Base-by-base conservation (phyloP, 2,797 vertebrate genomes). In the Tympanoctomys barrerae region DNA sequence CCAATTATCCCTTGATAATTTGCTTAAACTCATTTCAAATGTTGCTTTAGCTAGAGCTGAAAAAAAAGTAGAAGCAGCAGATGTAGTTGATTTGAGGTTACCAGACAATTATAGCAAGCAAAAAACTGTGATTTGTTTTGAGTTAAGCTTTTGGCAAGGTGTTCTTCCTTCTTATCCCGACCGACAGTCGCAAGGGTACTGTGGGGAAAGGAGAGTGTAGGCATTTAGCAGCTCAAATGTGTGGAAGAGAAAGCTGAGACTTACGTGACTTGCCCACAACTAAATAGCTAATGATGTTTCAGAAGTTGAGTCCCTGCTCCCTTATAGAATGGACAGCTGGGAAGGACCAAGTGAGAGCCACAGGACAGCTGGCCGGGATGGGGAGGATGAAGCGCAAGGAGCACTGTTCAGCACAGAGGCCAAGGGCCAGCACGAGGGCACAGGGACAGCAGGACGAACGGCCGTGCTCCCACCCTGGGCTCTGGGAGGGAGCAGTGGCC, bases 1-100 rank as follows among this genome's bases (percentile, higher is more conserved):
- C 16, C 64, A 95, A 83, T 8, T 92, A 61, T 82, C 78, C 54
- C 93, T 89, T 42, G 92, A 52, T 79, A 59, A 71, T 94, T 83
- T 79, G 66, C 91, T 91, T 87, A 82, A 89, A 77, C 10, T 80
- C 24, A 68, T 77, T 78, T 12, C 26, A 90, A 90, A 90, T 46
- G 19, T 42, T 54, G 28, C 1, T 2, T 81, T 81, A 94, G 80
- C 33, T 80, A 80, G 81, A 92, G 9, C 26, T 71, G 19, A 28
- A 61, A 85, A 70, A 28, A 54, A 46, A 62, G 4, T 2, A 87
- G 26, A 80, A 71, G 7, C n/a, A 62, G 33, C 46, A 68, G 33
- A 61, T 84, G 28, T 71, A 33, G 54, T 90, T 77, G 54, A 59
- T 94, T 70, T 85, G 33, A 85, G 62, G 18, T 83, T 91, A 94